These are phyloP conservation scores for Orchestes rusci DNA, from an alignment of 2,888 invertebrate genomes.

Conservation along the genomic window DNA sequence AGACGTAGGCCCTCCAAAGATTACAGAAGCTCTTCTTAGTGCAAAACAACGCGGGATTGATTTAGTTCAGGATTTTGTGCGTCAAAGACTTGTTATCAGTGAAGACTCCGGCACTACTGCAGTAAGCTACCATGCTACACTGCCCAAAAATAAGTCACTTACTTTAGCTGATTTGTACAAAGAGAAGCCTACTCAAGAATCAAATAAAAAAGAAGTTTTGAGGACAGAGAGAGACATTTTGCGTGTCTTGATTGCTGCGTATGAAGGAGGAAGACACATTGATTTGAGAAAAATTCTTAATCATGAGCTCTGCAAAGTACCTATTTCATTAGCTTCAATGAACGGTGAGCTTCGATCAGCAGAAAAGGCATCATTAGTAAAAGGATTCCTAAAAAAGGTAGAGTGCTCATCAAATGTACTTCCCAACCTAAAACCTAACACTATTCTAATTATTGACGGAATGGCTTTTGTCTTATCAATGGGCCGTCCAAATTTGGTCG, in stretches of 20 bases:
- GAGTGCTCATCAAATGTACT: background rate
- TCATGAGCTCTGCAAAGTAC: background rate
- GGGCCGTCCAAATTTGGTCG: background rate
- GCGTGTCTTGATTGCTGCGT: background rate
- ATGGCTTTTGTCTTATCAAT: constrained; percentile 2
- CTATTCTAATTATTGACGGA: background rate
- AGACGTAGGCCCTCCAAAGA: background rate
- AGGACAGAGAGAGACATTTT: background rate
- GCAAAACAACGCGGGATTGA: background rate
- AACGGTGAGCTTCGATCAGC: constrained; percentile 1
- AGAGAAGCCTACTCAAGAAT: background rate
- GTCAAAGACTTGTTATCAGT: constrained; percentile 1
- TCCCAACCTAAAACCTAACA: background rate
- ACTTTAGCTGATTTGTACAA: too few species aligned
- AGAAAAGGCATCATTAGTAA: background rate
- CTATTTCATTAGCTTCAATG: background rate
- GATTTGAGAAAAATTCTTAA: background rate
- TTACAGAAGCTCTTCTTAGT: constrained; percentile 1
- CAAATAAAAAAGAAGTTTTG: background rate
- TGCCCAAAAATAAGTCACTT: too few species aligned
- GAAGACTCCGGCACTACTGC: background rate
- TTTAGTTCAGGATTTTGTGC: background rate
- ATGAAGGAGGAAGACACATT: background rate
- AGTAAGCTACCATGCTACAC: background rate
- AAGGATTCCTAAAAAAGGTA: background rate